Conservation (phyloP, 2,113 vertebrate species). For the Neotragus pygmaeus region DNA sequence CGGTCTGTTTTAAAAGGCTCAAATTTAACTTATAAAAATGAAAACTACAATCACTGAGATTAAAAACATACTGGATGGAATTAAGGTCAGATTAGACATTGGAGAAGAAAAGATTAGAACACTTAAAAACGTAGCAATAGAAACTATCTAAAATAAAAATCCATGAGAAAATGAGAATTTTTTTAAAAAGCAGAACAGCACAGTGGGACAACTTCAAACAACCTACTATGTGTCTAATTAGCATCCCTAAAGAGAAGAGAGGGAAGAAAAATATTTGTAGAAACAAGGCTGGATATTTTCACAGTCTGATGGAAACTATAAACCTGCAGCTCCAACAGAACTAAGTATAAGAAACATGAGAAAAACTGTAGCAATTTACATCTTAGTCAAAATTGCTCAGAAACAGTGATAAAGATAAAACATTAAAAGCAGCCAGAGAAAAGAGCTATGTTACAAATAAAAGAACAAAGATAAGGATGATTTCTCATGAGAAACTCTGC, state of each 20-base stretch:
- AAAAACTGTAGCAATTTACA: not conserved
- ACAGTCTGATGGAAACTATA: not conserved
- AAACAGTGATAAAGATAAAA: not conserved
- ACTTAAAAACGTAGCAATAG: not conserved
- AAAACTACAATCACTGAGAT: not conserved
- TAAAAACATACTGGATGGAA: not conserved
- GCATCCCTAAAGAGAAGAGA: not conserved
- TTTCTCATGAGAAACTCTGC: not conserved
- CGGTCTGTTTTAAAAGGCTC: not conserved
- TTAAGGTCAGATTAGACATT: not conserved
- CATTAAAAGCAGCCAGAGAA: not conserved
- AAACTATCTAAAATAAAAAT: not conserved
- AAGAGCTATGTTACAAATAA: not conserved
- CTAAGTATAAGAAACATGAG: not conserved
- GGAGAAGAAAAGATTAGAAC: not conserved
- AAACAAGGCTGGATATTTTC: not conserved
- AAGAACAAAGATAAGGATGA: not conserved
- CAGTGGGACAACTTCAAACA: not conserved
- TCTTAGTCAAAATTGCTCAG: not conserved
- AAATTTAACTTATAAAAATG: not conserved
- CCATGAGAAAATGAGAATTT: not conserved
- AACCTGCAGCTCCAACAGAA: not conserved
- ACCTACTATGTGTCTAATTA: not conserved
- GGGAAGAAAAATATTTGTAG: not conserved
- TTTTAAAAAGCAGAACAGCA: not conserved